Conservation (phyloP, 2,888 invertebrate genomes). For the Drosophila pseudotakahashii region DNA sequence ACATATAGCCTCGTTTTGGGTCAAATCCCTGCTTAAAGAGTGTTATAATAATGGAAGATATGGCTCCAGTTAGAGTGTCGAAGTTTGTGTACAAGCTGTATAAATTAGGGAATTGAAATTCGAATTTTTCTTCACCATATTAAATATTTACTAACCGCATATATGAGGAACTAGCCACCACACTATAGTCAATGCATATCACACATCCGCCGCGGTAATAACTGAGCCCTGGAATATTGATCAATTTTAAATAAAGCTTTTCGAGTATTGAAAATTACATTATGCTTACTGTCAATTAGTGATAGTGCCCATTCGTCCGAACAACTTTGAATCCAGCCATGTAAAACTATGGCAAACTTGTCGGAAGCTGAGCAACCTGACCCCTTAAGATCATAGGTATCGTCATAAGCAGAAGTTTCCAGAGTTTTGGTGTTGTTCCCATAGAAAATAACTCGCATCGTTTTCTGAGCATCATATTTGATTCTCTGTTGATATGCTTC, state of each 20-base stretch:
- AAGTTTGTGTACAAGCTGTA: slow-evolving; percentile 74
- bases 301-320: slow-evolving; percentile 76
- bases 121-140: too few species aligned
- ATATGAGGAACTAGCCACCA: slow-evolving; percentile 77
- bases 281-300: slow-evolving; percentile 76
- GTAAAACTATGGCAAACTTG: slow-evolving; percentile 81
- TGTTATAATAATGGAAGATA: slow-evolving; percentile 67
- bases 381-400: slow-evolving; percentile 34
- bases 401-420: slow-evolving; percentile 47
- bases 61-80: slow-evolving; percentile 65
- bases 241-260: background rate
- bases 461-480: slow-evolving; percentile 50
- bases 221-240: slow-evolving; percentile 69
- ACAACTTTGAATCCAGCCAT: slow-evolving; percentile 83
- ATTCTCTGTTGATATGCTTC: slow-evolving; percentile 45
- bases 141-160: slow-evolving; percentile 55
- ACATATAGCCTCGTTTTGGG: slow-evolving; percentile 75
- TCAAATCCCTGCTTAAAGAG: slow-evolving; percentile 77
- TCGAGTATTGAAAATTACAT: background rate
- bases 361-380: slow-evolving; percentile 74
- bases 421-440: slow-evolving; percentile 65
- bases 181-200: slow-evolving; percentile 82
- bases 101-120: background rate
- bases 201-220: slow-evolving; percentile 82
- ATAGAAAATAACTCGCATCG: slow-evolving; percentile 62